These are phyloP conservation scores for Heliconius sara DNA, from an alignment of 2,888 invertebrate species.

Conservation along the genomic window DNA sequence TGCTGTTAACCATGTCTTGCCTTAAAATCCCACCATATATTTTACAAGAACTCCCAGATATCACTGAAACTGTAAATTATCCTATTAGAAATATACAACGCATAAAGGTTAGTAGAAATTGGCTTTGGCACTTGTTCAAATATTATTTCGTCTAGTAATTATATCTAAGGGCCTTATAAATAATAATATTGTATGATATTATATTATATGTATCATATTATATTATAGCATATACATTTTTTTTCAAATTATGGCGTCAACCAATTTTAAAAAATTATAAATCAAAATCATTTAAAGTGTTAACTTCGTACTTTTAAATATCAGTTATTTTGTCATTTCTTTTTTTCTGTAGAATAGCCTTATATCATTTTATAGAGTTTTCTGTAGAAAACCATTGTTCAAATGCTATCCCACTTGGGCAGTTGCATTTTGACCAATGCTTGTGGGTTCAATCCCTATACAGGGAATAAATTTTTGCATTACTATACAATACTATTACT, in stretches of 20 bases:
- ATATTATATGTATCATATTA: background rate
- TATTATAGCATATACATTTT: background rate
- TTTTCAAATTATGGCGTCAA: background rate
- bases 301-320: background rate
- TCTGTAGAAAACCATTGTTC: too few relatives aligned
- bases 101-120: conserved; percentile 85
- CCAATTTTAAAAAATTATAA: background rate
- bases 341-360: background rate
- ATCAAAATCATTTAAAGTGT: background rate
- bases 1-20: conserved; percentile 63
- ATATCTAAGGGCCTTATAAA: background rate
- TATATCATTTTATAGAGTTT: too few relatives aligned
- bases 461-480: too few relatives aligned
- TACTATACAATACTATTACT: too few relatives aligned
- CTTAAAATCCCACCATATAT: conserved; percentile 74
- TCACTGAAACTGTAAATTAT: conserved; percentile 84
- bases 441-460: too few relatives aligned
- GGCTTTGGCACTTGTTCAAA: conserved; percentile 62
- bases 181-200: background rate
- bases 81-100: conserved; percentile 87
- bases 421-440: too few relatives aligned
- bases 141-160: conserved; percentile 26
- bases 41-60: conserved; percentile 83
- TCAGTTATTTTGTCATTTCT: background rate
- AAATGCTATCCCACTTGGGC: too few relatives aligned